Conservation (phyloP, 2,888 invertebrate genomes). For the Oscheius sp. region DNA sequence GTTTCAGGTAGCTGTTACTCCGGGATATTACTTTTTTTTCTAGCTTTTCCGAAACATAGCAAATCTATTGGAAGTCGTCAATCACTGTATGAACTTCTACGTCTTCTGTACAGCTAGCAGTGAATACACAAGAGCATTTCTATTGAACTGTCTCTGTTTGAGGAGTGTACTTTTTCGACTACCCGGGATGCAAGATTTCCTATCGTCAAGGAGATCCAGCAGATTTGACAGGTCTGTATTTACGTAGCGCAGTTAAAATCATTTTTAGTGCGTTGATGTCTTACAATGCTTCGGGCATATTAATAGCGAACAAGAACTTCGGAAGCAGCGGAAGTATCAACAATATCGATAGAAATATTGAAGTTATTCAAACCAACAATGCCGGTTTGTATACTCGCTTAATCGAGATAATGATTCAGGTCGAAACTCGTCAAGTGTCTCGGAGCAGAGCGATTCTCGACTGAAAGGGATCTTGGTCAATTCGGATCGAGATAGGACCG, state of each 20-base stretch:
- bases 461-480: constrained; percentile 29
- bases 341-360: constrained; percentile 22
- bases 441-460: constrained; percentile 5
- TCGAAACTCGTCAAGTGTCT: constrained; percentile 11
- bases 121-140: constrained; percentile 67
- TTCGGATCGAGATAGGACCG: constrained; percentile 14
- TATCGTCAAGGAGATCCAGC: constrained; percentile 45
- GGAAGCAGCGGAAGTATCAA: constrained; percentile 25
- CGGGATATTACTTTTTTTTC: constrained; percentile 18
- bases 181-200: constrained; percentile 43
- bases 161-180: constrained; percentile 39
- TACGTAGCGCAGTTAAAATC: background rate
- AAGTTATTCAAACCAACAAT: constrained; percentile 4
- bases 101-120: constrained; percentile 72
- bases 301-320: constrained; percentile 29
- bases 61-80: constrained; percentile 70
- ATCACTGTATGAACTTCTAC: constrained; percentile 73
- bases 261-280: constrained; percentile 25
- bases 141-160: constrained; percentile 59
- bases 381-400: background rate
- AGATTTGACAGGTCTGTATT: constrained; percentile 38
- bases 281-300: constrained; percentile 21
- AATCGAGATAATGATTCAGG: background rate
- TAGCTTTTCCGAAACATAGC: constrained; percentile 71
- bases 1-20: constrained; percentile 61